A percentile compares a stretch with the other conserved stretches of the same genome.
phyloP scores from a whole-genome alignment of 1,140 invertebrate species.

The Cryptotermes secundus region DNA sequence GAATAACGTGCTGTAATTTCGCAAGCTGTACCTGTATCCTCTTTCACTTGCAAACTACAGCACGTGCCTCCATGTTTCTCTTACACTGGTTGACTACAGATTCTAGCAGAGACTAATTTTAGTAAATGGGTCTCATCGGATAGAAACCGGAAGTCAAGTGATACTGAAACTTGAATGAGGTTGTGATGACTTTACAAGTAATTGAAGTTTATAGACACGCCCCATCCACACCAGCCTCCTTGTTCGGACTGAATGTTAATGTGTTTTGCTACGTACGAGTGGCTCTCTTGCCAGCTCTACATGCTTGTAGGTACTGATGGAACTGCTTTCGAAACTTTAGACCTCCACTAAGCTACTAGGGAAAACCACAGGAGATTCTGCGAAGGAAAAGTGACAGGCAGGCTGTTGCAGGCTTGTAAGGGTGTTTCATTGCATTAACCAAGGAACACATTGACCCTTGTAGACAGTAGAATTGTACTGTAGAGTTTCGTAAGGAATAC shows the following conservation, averaged over 20 bases:
- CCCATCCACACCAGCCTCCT: neutral
- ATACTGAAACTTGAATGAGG: neutral
- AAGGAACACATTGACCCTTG: too few species aligned
- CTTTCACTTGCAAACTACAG: too few species aligned
- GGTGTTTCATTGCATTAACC: too few species aligned
- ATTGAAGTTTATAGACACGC: neutral
- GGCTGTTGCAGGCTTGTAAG: too few species aligned
- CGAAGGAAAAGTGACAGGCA: neutral
- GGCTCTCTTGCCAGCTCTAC: neutral
- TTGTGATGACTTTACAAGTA: neutral
- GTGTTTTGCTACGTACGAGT: neutral
- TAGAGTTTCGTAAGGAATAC: too few species aligned
- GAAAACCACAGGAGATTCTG: neutral
- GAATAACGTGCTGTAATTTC: too few species aligned
- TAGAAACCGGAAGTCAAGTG: neutral
- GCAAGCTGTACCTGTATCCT: too few species aligned
- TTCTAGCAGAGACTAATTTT: neutral
- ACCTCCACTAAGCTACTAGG: neutral
- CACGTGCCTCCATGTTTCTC: neutral
- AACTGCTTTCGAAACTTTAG: neutral
- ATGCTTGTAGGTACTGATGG: neutral
- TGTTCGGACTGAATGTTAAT: neutral
- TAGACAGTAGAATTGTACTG: too few species aligned
- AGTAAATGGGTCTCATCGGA: neutral
- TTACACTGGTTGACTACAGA: neutral